Evolutionary conservation across 2,888 invertebrate genomes (phyloP), one percentile per base, ranked within the genome.

Genomic region (Clistopyga incitator): DNA sequence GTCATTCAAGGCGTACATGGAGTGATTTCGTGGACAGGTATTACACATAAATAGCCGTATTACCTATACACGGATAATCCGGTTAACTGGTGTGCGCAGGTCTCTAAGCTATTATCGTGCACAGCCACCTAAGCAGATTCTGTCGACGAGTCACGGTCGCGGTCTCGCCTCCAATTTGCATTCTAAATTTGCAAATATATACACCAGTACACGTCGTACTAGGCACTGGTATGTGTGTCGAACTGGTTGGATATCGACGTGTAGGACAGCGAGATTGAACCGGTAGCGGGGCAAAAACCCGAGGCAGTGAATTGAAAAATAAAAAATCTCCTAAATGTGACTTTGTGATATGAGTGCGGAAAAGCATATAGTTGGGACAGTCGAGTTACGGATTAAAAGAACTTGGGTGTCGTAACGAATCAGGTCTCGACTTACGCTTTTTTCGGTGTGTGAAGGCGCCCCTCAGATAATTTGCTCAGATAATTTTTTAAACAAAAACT

Each of bases 141-240:
- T 89, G 89, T 90, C 89, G 89, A 87, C 89, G 86, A 89, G 89
- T 88, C 89, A 89, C 87, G 86, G 87, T 61, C 86, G 85, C 83
- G 86, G 87, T 88, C 89, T 88, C 88, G 87, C 86, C 87, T 88
- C 89, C 88, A 89, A 90, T 90, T 90, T 90, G 89, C 90, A 90
- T 90, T 90, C 88, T 89, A 86, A 90, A 90, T 74, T 47, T 34
- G 4, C 74, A 23, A 61, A 54, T 15, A n/a, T 61, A 15, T 74
- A 34, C 20, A n/a, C 42, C 23, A 18, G 13, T 72, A 45, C 38
- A 54, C 52, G n/a, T 15, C 8, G 13, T 25, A 25, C 56, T 20
- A 18, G 3, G 13, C 20, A 6, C 54, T 54, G 6, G 6, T 38
- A 8, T 38, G 34, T 23, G 11, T 56, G 20, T 23, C 20, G 18